Percentiles rank a stretch among this genome's conserved stretches.
phyloP scores from a whole-genome alignment of 2,888 invertebrate species.

The Siphlonurus alternatus region DNA sequence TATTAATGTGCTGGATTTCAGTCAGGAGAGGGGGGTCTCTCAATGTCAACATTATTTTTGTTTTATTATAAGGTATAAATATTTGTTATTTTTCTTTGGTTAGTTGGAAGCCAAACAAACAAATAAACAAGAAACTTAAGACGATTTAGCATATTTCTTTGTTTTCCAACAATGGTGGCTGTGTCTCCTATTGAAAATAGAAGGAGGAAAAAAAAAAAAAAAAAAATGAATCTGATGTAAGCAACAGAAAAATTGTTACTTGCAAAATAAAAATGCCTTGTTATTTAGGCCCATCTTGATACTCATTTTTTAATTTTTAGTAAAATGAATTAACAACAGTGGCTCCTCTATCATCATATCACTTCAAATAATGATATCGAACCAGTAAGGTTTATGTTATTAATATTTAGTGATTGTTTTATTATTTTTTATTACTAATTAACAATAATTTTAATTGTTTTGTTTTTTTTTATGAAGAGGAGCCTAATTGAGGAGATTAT shows the following conservation, averaged over 20 bases:
- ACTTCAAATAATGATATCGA: too few relatives aligned
- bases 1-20: too few relatives aligned
- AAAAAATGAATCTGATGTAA: neutral
- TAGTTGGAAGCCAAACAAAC: neutral
- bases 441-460: neutral
- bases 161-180: constrained; percentile 2
- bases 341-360: too few relatives aligned
- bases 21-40: too few relatives aligned
- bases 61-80: too few relatives aligned
- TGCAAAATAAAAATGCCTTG: neutral
- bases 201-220: neutral
- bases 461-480: neutral
- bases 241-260: neutral
- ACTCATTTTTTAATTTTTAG: neutral
- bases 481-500: neutral
- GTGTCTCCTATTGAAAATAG: neutral
- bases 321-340: too few relatives aligned
- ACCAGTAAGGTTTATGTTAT: too few relatives aligned
- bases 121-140: neutral
- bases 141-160: neutral
- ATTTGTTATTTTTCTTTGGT: neutral
- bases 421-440: neutral
- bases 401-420: too few relatives aligned
- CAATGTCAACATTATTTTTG: too few relatives aligned
- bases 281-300: neutral